Evolutionary conservation across 2,113 vertebrate genomes (phyloP).

Genomic region (Catharus fuscescens): DNA sequence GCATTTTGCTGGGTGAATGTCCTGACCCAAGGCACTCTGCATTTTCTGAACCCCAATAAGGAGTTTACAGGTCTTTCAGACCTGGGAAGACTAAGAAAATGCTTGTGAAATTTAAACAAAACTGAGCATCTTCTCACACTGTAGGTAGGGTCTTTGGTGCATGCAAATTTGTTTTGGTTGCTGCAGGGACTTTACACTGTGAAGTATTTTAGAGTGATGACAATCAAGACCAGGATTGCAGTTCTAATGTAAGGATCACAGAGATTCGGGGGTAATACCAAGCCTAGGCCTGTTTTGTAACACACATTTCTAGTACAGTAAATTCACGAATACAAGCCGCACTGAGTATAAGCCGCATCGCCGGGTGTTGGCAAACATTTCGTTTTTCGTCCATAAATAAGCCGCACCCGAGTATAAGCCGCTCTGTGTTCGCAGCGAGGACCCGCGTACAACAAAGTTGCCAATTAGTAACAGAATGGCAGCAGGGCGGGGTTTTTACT

Average conservation of each 20-base stretch:
- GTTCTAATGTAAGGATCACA: not conserved
- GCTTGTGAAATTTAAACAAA: not conserved
- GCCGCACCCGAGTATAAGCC: too few relatives aligned
- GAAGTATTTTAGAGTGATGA: not conserved
- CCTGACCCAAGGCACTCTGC: not conserved
- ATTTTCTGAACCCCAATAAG: not conserved
- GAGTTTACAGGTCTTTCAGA: not conserved
- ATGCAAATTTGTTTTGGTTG: not conserved
- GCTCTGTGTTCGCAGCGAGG: too few relatives aligned
- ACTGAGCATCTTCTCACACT: accelerated
- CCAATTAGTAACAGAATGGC: too few relatives aligned
- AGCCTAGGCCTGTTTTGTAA: not conserved
- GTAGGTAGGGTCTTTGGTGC: not conserved
- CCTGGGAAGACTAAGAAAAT: not conserved
- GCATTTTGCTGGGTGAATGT: not conserved
- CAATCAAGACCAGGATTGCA: not conserved
- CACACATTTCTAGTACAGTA: not conserved
- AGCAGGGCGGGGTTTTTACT: too few relatives aligned
- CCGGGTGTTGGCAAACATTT: too few relatives aligned
- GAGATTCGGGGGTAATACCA: not conserved
- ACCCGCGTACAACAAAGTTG: too few relatives aligned
- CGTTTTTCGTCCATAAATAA: too few relatives aligned
- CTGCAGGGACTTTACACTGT: not conserved
- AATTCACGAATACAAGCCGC: too few relatives aligned
- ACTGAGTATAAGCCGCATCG: too few relatives aligned